These are phyloP conservation scores for Triplophysa rosa DNA, from an alignment of 2,113 vertebrate species.

Conservation along the genomic window DNA sequence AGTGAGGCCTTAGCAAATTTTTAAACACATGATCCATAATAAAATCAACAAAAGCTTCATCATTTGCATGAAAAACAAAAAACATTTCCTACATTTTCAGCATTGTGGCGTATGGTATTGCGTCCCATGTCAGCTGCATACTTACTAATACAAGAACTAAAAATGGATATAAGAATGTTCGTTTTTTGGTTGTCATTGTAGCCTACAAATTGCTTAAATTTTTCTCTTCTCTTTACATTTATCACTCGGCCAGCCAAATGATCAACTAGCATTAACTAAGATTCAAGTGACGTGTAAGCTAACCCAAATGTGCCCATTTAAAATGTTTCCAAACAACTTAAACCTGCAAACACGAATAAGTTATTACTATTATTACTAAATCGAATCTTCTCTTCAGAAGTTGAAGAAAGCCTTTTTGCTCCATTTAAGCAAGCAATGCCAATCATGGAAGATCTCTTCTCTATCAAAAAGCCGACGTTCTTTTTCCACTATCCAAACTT, in stretches of 20 bases:
- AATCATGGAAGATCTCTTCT: conserved; percentile 31
- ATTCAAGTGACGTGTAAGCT: conserved; percentile 43
- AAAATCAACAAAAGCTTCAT: conserved; percentile 9
- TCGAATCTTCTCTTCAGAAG: conserved; percentile 37
- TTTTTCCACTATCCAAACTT: conserved; percentile 28
- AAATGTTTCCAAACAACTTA: conserved; percentile 41
- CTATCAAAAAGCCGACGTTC: conserved; percentile 28
- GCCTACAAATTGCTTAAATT: conserved; percentile 35
- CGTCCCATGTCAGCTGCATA: conserved; percentile 1
- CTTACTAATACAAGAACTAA: conserved; percentile 24
- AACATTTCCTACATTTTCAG: conserved; percentile 14
- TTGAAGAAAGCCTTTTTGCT: conserved; percentile 27
- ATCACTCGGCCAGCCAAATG: conserved; percentile 78
- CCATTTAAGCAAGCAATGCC: conserved; percentile 14
- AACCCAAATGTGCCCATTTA: conserved; percentile 40
- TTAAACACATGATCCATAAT: conserved; percentile 23
- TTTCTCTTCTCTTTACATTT: conserved; percentile 34
- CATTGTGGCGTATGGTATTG: conserved; percentile 18
- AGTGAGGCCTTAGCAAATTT: conserved; percentile 4
- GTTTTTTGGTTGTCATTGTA: conserved; percentile 62
- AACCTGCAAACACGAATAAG: conserved; percentile 37
- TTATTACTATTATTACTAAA: conserved; percentile 53
- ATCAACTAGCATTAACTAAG: conserved; percentile 58
- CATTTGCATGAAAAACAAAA: background rate
- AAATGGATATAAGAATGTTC: conserved; percentile 38